These are phyloP conservation scores for Drosophila nasuta DNA, from an alignment of 1,140 invertebrate species.

Conservation along the genomic window DNA sequence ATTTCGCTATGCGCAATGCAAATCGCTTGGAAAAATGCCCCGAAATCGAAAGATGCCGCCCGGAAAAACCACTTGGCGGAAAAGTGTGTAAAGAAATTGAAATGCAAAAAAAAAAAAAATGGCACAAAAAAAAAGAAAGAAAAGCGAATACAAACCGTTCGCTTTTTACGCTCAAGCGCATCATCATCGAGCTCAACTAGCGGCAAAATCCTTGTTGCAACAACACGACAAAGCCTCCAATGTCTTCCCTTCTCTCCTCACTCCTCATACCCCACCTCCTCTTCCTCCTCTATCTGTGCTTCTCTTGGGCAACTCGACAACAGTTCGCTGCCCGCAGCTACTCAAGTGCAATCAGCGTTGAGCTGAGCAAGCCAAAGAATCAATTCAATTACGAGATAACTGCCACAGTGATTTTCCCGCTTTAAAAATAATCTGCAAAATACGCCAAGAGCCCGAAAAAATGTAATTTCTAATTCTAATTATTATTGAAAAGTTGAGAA, in stretches of 20 bases:
- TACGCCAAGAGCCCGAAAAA: too few relatives aligned
- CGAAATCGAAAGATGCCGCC: constrained; percentile 16
- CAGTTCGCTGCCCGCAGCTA: neutral
- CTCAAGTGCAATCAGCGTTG: constrained; percentile 21
- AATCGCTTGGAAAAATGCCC: constrained; percentile 44
- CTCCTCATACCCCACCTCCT: neutral
- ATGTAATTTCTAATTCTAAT: too few relatives aligned
- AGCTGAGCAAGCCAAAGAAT: constrained; percentile 6
- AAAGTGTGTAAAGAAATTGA: constrained; percentile 23
- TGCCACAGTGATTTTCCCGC: neutral
- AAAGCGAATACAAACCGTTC: neutral
- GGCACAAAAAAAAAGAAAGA: constrained; percentile 5
- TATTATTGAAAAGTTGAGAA: too few relatives aligned
- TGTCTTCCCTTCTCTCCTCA: neutral
- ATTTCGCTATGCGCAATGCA: constrained; percentile 6
- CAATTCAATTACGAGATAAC: constrained; percentile 23
- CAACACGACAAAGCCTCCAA: constrained; percentile 7
- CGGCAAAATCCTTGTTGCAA: constrained; percentile 9
- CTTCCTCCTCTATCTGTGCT: neutral
- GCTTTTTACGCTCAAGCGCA: constrained; percentile 31
- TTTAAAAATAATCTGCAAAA: neutral
- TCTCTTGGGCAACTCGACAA: neutral
- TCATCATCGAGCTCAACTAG: constrained; percentile 14
- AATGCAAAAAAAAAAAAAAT: neutral
- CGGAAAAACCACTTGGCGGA: constrained; percentile 44